phyloP scores from a whole-genome alignment of 2,888 invertebrate species.

The Hartigia nigra region DNA sequence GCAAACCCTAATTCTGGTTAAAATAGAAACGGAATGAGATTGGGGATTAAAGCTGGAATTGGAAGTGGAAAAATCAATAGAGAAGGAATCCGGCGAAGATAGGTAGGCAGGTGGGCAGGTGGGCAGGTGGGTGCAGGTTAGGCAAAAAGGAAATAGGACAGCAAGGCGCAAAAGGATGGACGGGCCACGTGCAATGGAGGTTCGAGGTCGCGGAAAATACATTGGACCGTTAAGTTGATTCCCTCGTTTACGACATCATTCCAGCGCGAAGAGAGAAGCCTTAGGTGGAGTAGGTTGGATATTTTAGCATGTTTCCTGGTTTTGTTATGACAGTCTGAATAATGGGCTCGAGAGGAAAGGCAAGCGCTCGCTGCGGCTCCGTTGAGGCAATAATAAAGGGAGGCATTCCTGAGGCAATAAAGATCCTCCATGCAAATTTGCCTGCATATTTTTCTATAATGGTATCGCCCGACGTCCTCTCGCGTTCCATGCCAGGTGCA shows the following conservation, averaged over 20 bases:
- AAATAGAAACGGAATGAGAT: background rate
- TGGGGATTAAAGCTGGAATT: no score
- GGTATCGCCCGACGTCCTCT: conserved; percentile 15
- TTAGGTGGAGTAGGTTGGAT: conserved; percentile 36
- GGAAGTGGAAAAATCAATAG: no score
- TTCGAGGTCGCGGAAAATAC: conserved; percentile 26
- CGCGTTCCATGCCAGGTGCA: background rate
- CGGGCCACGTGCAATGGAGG: background rate
- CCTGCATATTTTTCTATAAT: conserved; percentile 43
- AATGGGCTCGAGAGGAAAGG: conserved; percentile 36
- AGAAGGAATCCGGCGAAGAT: no score
- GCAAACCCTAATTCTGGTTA: background rate
- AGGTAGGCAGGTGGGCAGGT: no score
- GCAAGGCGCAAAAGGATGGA: background rate
- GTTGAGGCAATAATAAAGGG: conserved; percentile 42
- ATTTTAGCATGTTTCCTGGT: conserved; percentile 51
- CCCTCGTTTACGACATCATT: conserved; percentile 31
- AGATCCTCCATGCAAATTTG: conserved; percentile 44
- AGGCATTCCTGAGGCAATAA: conserved; percentile 38
- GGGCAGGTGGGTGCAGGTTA: no score
- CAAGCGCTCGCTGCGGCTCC: conserved; percentile 18
- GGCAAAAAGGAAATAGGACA: background rate
- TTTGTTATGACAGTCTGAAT: conserved; percentile 48
- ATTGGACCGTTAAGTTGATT: conserved; percentile 38
- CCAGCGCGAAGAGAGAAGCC: conserved; percentile 10